Base-by-base conservation (phyloP, 2,888 invertebrate genomes). In the Drosophila fulvimacula region DNA sequence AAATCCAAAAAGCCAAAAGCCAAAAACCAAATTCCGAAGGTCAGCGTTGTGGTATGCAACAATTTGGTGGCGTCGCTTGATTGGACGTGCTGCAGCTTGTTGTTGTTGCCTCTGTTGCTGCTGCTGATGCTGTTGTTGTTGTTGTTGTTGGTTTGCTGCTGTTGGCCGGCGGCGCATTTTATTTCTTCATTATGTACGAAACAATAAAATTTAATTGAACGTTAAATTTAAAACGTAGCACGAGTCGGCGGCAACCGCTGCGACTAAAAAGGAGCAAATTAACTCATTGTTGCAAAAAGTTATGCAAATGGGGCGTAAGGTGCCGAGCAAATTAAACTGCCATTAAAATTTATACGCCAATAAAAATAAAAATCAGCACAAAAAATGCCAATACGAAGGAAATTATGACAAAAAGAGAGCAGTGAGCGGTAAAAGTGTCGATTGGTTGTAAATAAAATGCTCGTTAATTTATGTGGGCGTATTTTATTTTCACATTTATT, bases 171-270 rank as follows among this genome's bases (percentile, higher is more conserved):
- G 73, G 81, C 82, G 65, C 52, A 74, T 71, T 81, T 81, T 81
- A 81, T 82, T 81, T 82, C 82, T 81, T 81, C 82, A 81, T 81
- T 81, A 82, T 77, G 77, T 73, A 67, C 80, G 75, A 79, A 81
- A 82, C 81, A 81, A 81, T 81, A 79, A 82, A 81, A 81, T 81
- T 79, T 82, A 81, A 82, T 81, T 81, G 81, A 82, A 81, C 81
- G 76, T 82, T 81, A 82, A 82, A 81, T 82, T 81, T 82, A 82
- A 79, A 81, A 69, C 77, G 82, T 66, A 82, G 82, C 81, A 82
- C 82, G 82, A 77, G 80, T 44, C 61, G 21, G 34, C 17, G 36
- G 39, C n/a, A 24, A 46, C 66, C 46, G 36, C 63, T 39, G 60
- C 58, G 61, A 65, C 71, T 60, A 62, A 76, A 73, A 76, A 69